phyloP scores from a whole-genome alignment of 2,113 vertebrate species.

The Eurystomus gularis region DNA sequence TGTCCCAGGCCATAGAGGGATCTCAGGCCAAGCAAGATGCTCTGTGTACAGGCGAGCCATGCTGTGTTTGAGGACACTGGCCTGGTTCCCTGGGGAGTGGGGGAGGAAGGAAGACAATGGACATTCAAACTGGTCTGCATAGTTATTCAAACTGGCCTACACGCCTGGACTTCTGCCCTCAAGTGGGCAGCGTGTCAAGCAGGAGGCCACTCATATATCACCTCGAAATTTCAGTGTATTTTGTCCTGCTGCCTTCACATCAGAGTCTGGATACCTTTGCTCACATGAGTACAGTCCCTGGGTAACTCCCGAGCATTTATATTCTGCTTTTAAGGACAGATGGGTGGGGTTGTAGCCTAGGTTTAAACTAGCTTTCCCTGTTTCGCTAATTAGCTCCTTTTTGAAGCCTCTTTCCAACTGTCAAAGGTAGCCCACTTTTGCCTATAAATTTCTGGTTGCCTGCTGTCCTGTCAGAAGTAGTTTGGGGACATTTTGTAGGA shows the following conservation, averaged over 20 bases:
- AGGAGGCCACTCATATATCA: fast-evolving
- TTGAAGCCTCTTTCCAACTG: neutral
- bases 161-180: neutral
- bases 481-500: neutral
- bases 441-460: neutral
- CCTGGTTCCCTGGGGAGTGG: fast-evolving
- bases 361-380: neutral
- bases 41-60: fast-evolving
- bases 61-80: no score
- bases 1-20: neutral
- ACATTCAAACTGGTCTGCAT: neutral
- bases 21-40: neutral
- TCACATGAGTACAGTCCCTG: neutral
- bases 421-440: neutral
- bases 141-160: fast-evolving
- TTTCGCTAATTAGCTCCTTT: neutral
- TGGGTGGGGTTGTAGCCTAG: neutral
- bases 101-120: neutral
- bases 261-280: neutral
- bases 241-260: neutral
- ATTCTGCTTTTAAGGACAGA: neutral
- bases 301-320: neutral
- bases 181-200: fast-evolving
- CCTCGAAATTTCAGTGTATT: neutral
- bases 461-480: neutral